Percentiles rank a stretch among this genome's conserved stretches.
phyloP scores from a whole-genome alignment of 2,797 vertebrate genomes.

The Antrozous pallidus region DNA sequence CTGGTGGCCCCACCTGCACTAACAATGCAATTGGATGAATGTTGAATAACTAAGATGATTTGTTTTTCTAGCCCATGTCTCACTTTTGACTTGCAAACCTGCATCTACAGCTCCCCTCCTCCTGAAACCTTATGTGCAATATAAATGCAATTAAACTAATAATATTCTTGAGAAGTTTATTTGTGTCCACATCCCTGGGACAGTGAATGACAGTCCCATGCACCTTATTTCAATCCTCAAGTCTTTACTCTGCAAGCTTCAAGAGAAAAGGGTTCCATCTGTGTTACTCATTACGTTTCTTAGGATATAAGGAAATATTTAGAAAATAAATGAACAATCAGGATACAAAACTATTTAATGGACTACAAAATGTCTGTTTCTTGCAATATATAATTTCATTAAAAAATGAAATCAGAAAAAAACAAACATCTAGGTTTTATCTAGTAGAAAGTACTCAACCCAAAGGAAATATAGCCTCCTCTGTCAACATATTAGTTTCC shows the following conservation, averaged over 20 bases:
- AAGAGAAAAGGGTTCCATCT: not conserved
- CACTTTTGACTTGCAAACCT: not conserved
- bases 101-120: not conserved
- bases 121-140: not conserved
- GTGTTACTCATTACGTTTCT: not conserved
- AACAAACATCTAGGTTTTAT: not conserved
- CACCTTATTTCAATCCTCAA: not conserved
- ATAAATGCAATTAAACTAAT: not conserved
- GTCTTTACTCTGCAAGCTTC: not conserved
- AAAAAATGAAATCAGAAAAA: not conserved
- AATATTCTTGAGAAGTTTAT: not conserved
- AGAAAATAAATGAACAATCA: not conserved
- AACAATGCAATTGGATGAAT: not conserved
- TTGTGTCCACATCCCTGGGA: not conserved
- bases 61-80: not conserved
- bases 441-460: not conserved
- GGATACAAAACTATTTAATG: not conserved
- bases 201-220: not conserved
- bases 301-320: not conserved
- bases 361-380: not conserved
- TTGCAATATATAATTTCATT: not conserved
- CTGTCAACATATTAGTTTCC: not conserved
- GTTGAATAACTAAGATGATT: not conserved
- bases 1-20: accelerated
- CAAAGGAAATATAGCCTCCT: not conserved